Conservation (phyloP, 2,797 vertebrate genomes). For the Phataginus tricuspis region DNA sequence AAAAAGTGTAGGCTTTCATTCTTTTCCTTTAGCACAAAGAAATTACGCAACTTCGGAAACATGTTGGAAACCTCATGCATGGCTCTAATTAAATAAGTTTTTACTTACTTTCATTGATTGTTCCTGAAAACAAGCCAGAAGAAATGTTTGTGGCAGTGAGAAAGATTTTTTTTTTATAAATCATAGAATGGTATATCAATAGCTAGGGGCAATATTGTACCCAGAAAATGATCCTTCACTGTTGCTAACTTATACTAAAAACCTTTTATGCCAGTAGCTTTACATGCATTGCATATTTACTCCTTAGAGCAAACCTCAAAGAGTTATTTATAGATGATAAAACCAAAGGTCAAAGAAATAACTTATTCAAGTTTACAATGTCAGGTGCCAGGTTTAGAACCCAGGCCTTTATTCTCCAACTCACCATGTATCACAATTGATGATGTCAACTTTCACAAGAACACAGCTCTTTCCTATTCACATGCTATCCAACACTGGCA, state of each 20-base stretch:
- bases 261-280: slow-evolving; percentile 18
- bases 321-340: slow-evolving; percentile 2
- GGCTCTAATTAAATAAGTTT: slow-evolving; percentile 19
- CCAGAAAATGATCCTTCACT: slow-evolving; percentile 7
- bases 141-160: background rate
- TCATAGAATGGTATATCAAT: background rate
- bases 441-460: background rate
- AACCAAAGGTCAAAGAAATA: slow-evolving; percentile 56
- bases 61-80: background rate
- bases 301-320: background rate
- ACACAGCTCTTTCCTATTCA: background rate
- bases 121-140: slow-evolving; percentile 26
- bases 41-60: slow-evolving; percentile 18
- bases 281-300: background rate
- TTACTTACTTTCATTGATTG: background rate
- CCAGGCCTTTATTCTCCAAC: background rate
- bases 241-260: slow-evolving; percentile 31
- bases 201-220: background rate
- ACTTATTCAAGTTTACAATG: background rate
- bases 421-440: background rate
- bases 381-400: slow-evolving; percentile 18
- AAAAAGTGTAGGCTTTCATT: slow-evolving; percentile 11
- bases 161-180: background rate
- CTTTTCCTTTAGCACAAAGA: slow-evolving; percentile 46
- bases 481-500: background rate